These are phyloP conservation scores for Penaeus indicus DNA, from an alignment of 1,140 invertebrate genomes.

Conservation along the genomic window DNA sequence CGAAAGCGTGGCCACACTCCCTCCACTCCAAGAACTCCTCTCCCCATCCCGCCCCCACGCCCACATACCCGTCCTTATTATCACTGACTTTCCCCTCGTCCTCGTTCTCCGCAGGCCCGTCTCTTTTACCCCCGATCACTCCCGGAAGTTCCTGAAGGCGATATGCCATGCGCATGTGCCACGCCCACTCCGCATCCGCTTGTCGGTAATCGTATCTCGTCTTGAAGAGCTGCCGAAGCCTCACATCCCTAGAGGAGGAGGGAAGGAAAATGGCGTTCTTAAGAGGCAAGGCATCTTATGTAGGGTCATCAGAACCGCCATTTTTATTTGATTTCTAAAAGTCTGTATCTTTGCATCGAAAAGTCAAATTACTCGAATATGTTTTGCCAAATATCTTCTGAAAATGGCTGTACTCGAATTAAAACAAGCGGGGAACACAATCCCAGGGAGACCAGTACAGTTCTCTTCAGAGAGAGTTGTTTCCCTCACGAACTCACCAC, in stretches of 20 bases:
- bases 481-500: constrained; percentile 21
- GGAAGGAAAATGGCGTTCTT: not conserved
- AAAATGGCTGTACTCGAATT: no score
- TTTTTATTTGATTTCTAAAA: no score
- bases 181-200: constrained; percentile 57
- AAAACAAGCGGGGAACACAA: no score
- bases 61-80: not conserved
- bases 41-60: constrained; percentile 42
- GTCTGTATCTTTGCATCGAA: no score
- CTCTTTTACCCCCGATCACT: not conserved
- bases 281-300: not conserved
- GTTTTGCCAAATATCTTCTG: no score
- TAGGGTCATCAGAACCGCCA: no score
- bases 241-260: constrained; percentile 31
- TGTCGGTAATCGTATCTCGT: constrained; percentile 50
- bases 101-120: not conserved
- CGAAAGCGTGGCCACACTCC: constrained; percentile 33
- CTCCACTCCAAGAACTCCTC: constrained; percentile 50
- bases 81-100: not conserved
- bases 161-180: constrained; percentile 54
- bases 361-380: no score
- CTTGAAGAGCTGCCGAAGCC: constrained; percentile 38
- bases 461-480: not conserved
- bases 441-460: no score
- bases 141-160: constrained; percentile 30